Base-by-base conservation (phyloP, 2,797 vertebrate genomes). In the Buphagus erythrorhynchus region DNA sequence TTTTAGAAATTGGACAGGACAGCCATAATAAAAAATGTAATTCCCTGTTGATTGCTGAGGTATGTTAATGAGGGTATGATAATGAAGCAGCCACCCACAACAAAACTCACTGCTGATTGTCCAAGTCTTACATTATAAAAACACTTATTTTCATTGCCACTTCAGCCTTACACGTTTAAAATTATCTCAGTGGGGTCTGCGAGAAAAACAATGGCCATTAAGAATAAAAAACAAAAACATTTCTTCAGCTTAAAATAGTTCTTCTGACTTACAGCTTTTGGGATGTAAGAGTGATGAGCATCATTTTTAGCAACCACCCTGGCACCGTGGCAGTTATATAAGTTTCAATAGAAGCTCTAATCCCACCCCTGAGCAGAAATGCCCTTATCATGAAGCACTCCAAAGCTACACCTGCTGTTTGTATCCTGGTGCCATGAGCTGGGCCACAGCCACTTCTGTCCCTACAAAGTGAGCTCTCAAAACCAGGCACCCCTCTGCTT, bases 261-360 rank as follows among this genome's bases (percentile, higher is more conserved):
- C 36, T 42, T 79, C 69, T 91, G 82, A 83, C 36, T 90, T 92
- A 62, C 66, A 93, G 78, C 81, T 88, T 89, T 51, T 26, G 82
- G 81, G 86, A 90, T 21, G 15, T 48, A 81, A 90, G 40, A 95
- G 72, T 0, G 0, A 80, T 9, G 31, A 89, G 51, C 25, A 40
- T 65, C 65, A 57, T 96, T 96, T 96, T 96, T 96, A 96, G 95
- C 68, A 96, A 66, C 92, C 91, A 86, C 92, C 95, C 84, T 31
- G 74, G 68, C 88, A 91, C 73, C 0, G 11, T 36, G 42, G 66
- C 73, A n/a, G 49, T 96, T 96, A 96, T 0, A 0, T 87, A 96
- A 95, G 40, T 68, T 86, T 38, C 72, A 89, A 83, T 4, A 80
- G 68, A n/a, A 95, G 78, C 25, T 22, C 78, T 91, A 93, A 92